Evolutionary conservation across 2,888 invertebrate genomes (phyloP), one percentile per base, ranked within the genome.

Genomic region (Ectemnius continuus): DNA sequence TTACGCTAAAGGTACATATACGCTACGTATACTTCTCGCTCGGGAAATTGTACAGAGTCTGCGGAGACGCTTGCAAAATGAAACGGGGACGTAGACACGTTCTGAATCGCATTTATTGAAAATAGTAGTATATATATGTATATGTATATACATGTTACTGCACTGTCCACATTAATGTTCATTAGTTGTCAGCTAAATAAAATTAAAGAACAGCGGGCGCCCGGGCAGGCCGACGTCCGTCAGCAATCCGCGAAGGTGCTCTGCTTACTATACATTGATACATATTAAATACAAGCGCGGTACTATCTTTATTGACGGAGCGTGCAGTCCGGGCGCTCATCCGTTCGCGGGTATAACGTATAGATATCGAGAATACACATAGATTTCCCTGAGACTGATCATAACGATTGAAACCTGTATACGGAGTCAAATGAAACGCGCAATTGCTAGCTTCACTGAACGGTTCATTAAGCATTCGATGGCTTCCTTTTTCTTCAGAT

Each of bases 351-450:
- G 69, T 84, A 75, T 70, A 82, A 82, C 81, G 80, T 77, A 78
- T 76, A 83, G 76, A 73, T 80, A 80, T 85, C 82, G 84, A 86
- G 84, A 87, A 88, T 88, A 89, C 86, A 87, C 84, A 79, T 86
- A 86, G 83, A 87, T 84, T 89, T 89, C 89, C 89, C 89, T 89
- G 89, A 89, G 89, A 89, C 88, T 88, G 87, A 88, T 89, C 86
- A 86, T 86, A 89, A 88, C 85, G 79, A 87, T 85, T 86, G 79
- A 87, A 87, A 88, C 61, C 59, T 76, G 64, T 75, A 61, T 77
- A 74, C 74, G 68, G 72, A 78, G 67, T 63, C 60, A 79, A 83
- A 82, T 70, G 67, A 77, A 86, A 85, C 70, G 70, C 74, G 59
- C 71, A 47, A 61, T 52, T 52, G 18, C 14, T 20, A 58, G 36